A percentile compares a stretch with the other conserved stretches of the same genome.
These are phyloP conservation scores for Colossoma macropomum DNA, from an alignment of 2,113 vertebrate genomes.

Conservation along the genomic window DNA sequence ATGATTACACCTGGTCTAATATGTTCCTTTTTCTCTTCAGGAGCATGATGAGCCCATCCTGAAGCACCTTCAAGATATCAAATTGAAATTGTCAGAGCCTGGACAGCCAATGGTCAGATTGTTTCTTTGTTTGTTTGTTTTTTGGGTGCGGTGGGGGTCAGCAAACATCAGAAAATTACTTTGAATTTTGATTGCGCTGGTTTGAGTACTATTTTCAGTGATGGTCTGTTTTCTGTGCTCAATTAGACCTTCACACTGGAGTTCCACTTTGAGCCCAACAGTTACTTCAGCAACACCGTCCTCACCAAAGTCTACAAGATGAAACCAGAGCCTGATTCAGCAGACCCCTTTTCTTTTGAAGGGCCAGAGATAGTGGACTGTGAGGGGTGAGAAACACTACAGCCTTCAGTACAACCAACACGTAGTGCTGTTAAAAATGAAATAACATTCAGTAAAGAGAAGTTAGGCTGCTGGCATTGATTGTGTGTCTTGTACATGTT, in stretches of 20 bases:
- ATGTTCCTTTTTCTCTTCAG: conserved; percentile 66
- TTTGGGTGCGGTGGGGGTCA: too few species aligned
- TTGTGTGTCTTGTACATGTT: too few species aligned
- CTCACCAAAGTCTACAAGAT: conserved; percentile 98
- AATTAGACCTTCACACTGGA: conserved; percentile 94
- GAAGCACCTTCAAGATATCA: conserved; percentile 95
- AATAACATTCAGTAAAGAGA: too few species aligned
- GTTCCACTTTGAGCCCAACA: conserved; percentile 95
- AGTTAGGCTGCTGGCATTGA: too few species aligned
- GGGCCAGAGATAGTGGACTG: conserved; percentile 97
- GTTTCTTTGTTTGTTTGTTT: neutral
- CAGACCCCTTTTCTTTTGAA: conserved; percentile 96
- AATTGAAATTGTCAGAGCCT: conserved; percentile 95
- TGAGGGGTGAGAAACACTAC: conserved; percentile 87
- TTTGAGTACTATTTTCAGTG: neutral
- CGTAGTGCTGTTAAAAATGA: neutral
- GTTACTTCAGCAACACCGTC: conserved; percentile 91
- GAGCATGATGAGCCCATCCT: conserved; percentile 97
- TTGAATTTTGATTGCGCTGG: neutral
- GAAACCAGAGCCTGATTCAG: conserved; percentile 92
- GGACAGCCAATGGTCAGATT: conserved; percentile 93
- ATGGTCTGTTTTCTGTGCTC: conserved; percentile 5
- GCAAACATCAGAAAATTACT: too few species aligned
- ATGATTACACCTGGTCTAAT: neutral
- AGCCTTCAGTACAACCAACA: neutral